Evolutionary conservation across 2,888 invertebrate genomes (phyloP).

Genomic region (Rutpela maculata): DNA sequence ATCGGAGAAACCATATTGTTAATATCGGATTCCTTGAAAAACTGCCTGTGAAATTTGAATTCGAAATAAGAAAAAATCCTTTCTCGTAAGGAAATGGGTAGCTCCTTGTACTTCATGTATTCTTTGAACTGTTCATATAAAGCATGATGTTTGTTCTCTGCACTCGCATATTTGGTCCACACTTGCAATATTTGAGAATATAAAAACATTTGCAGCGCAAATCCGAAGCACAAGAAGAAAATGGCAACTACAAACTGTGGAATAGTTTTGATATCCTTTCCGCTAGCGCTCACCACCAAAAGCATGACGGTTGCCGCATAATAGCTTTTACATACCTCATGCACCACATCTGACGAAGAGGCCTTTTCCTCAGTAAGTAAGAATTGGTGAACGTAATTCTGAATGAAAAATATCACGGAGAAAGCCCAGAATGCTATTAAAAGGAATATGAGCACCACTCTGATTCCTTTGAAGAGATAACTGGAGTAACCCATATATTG

Average conservation of each 20-base stretch:
- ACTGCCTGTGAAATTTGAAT: slow-evolving; percentile 71
- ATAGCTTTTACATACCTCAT: not conserved
- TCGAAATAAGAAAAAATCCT: slow-evolving; percentile 70
- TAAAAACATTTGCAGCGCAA: slow-evolving; percentile 24
- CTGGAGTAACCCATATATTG: slow-evolving; percentile 29
- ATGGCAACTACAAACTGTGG: slow-evolving; percentile 30
- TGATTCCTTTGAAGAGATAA: slow-evolving; percentile 28
- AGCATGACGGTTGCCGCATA: slow-evolving; percentile 16
- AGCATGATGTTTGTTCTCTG: slow-evolving; percentile 63
- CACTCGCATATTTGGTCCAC: slow-evolving; percentile 60
- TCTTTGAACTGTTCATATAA: slow-evolving; percentile 71
- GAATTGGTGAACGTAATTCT: not conserved
- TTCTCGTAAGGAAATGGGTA: slow-evolving; percentile 68
- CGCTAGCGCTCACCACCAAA: slow-evolving; percentile 13
- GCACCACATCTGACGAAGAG: not conserved
- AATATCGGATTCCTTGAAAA: slow-evolving; percentile 71
- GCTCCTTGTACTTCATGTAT: slow-evolving; percentile 72
- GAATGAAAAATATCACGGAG: slow-evolving; percentile 20
- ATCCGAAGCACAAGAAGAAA: slow-evolving; percentile 43
- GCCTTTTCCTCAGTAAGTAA: not conserved
- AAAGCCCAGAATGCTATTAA: slow-evolving; percentile 17
- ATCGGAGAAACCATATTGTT: slow-evolving; percentile 63
- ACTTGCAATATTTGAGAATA: slow-evolving; percentile 61
- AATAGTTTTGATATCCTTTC: not conserved
- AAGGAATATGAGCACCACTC: slow-evolving; percentile 19